Percentiles rank a stretch among this genome's conserved stretches.
Conservation (phyloP, 2,113 vertebrate species). For the Laticauda laticaudata region DNA sequence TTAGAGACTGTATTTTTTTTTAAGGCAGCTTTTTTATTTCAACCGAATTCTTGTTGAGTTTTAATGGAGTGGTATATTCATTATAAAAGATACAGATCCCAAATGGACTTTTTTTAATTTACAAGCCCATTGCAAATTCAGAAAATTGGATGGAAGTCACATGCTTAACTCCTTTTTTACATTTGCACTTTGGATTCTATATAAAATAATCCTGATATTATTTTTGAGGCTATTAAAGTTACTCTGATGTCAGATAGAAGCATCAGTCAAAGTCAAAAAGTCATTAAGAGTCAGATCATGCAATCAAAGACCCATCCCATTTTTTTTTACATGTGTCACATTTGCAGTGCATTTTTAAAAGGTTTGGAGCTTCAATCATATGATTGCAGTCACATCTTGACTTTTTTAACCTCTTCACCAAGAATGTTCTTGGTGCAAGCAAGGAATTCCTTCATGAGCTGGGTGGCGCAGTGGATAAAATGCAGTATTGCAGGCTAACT, state of each 20-base stretch:
- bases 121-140: not conserved
- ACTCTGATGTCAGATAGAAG: not conserved
- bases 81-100: slow-evolving; percentile 10
- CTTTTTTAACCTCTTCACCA: not conserved
- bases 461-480: not conserved
- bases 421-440: not conserved
- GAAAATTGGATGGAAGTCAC: not conserved
- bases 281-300: not conserved
- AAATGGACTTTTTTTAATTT: not conserved
- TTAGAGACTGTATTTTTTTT: not conserved
- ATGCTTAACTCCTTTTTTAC: not conserved
- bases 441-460: not conserved
- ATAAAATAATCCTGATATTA: not conserved
- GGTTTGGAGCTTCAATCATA: not conserved
- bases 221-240: not conserved
- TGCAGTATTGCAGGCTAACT: not conserved
- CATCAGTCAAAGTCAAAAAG: not conserved
- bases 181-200: not conserved
- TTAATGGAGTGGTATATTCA: slow-evolving; percentile 21
- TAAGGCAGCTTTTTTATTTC: not conserved
- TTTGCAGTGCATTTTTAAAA: not conserved
- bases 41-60: not conserved
- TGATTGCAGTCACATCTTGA: not conserved
- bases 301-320: not conserved
- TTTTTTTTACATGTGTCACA: not conserved